phyloP scores from a whole-genome alignment of 2,113 vertebrate genomes.

The Aplodontia rufa region DNA sequence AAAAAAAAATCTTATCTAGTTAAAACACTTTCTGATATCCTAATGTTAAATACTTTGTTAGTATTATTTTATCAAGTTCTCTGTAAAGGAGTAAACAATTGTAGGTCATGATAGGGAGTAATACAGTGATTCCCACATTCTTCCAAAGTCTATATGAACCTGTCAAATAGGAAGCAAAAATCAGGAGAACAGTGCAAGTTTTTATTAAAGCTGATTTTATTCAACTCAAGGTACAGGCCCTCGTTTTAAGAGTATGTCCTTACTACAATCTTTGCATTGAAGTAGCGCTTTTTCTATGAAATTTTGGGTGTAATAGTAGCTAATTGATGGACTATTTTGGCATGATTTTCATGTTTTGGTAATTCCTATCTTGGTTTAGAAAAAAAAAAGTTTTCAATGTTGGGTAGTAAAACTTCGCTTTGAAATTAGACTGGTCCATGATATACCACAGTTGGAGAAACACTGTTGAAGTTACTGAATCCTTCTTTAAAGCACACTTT shows the following conservation, averaged over 20 bases:
- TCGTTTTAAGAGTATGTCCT: background rate
- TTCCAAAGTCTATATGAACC: background rate
- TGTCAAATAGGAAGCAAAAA: background rate
- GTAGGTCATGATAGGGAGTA: background rate
- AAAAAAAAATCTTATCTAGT: background rate
- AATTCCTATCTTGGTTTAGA: background rate
- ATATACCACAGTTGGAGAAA: background rate
- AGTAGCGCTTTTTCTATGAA: background rate
- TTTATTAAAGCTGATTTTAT: background rate
- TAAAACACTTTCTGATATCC: background rate
- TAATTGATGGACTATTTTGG: background rate
- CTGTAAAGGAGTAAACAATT: background rate
- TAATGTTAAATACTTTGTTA: background rate
- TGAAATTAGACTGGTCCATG: background rate
- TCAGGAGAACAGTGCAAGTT: background rate
- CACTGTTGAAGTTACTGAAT: background rate
- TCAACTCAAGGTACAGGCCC: background rate
- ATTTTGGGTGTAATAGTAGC: background rate
- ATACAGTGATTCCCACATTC: background rate
- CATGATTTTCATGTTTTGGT: background rate
- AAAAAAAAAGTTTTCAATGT: background rate
- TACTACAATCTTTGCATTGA: background rate
- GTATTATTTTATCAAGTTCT: background rate
- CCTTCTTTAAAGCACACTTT: background rate
- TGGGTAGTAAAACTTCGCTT: background rate